Conservation (phyloP, 2,888 invertebrate species). For the Hanleya hanleyi region DNA sequence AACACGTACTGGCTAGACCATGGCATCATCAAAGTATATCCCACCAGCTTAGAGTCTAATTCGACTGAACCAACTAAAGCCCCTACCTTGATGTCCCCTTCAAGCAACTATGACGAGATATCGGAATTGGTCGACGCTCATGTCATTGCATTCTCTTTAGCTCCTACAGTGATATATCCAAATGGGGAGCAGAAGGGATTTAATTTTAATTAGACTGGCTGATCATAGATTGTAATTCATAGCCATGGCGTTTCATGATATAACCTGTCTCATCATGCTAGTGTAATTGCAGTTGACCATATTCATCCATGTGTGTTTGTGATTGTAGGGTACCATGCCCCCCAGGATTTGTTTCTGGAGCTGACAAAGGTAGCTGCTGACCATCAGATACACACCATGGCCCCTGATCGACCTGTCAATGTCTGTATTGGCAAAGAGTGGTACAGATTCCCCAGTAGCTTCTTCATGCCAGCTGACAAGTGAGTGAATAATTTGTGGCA, state of each 20-base stretch:
- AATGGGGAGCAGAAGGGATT: too few species aligned
- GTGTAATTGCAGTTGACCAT: background rate
- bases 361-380: conserved; percentile 76
- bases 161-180: too few species aligned
- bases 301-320: background rate
- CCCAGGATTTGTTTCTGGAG: conserved; percentile 88
- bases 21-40: too few species aligned
- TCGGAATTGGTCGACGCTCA: too few species aligned
- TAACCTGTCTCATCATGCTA: background rate
- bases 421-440: conserved; percentile 98
- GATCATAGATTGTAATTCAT: background rate
- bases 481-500: too few species aligned
- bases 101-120: too few species aligned
- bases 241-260: background rate
- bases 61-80: too few species aligned
- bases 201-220: background rate
- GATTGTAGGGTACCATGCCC: conserved; percentile 84
- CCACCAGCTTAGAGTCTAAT: too few species aligned
- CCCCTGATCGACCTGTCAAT: conserved; percentile 74
- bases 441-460: conserved; percentile 96
- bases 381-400: conserved; percentile 70
- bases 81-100: too few species aligned
- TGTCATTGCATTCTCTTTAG: too few species aligned
- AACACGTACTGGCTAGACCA: too few species aligned
- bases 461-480: conserved; percentile 88